Base-by-base conservation (phyloP, 2,797 vertebrate species). In the Sebastes goodei region DNA sequence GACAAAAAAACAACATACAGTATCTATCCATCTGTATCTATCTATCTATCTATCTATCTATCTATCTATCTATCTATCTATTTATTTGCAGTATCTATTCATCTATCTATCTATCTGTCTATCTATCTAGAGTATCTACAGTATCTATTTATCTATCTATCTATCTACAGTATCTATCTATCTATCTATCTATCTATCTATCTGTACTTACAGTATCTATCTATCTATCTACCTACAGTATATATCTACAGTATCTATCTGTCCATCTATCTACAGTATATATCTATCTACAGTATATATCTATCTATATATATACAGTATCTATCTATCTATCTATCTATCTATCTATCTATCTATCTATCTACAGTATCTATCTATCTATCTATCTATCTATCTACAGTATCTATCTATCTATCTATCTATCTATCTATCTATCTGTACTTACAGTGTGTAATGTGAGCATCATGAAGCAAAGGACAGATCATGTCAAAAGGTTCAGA, bases 1-100 rank as follows among this genome's bases (percentile, higher is more conserved):
- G 32, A 69, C 29, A 20, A 20, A 61, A 75, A 78, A 74, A 53
- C 74, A 88, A 67, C 29, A 76, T 12, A 81, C n/a, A 0, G 62
- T 7, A 33, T 61, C 57, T 17, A 17, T 60, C 17, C 1, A 32
- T 9, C 27, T 27, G 27, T 38, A 35, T 32, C 30, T 32, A 33
- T 4, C 2, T 12, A 38, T 38, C 4, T 35, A 33, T 32, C 30
- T 30, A 32, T 3, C 7, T 4, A 29, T 29, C 33, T 35, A 33
- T 32, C 30, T 30, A 32, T 3, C 7, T 4, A 29, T 29, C 33
- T 35, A 35, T 4, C 33, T 33, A 4, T 33, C 10, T 10, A 23
- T 23, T 23, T 23, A 23, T 23, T 23, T 23, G 23, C 23, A 23
- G 23, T 33, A 35, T 4, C 2, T 10, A 33, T 33, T 3, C 10